Percentiles rank a stretch among this genome's conserved stretches.
phyloP scores from a whole-genome alignment of 2,113 vertebrate species.

The Marmota flaviventris region DNA sequence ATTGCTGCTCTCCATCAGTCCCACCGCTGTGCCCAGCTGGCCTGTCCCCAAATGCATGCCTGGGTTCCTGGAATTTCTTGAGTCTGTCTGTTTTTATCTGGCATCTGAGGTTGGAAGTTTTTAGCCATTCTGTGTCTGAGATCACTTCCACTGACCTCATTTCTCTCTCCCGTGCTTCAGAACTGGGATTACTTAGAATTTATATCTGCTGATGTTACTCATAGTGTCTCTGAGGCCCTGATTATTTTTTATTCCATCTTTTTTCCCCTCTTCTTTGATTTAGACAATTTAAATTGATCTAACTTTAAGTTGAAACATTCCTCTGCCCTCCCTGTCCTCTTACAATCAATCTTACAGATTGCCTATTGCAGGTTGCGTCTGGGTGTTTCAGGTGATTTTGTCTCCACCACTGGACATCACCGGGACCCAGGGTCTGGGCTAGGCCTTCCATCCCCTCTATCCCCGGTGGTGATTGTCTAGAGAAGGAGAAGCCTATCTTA shows the following conservation, averaged over 20 bases:
- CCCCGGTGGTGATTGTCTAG: accelerated
- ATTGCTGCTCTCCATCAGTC: not conserved
- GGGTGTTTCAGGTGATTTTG: not conserved
- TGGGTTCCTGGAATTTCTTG: not conserved
- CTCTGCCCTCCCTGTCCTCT: not conserved
- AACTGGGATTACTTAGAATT: not conserved
- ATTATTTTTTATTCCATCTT: not conserved
- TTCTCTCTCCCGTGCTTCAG: not conserved
- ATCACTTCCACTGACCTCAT: not conserved
- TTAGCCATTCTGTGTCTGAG: not conserved
- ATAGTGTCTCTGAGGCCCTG: not conserved
- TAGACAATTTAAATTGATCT: not conserved
- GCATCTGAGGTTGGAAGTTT: not conserved
- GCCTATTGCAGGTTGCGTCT: not conserved
- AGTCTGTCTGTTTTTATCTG: not conserved
- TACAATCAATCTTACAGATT: not conserved
- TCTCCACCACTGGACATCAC: not conserved
- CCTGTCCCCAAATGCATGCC: not conserved
- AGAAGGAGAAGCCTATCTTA: not conserved
- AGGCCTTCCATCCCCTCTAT: not conserved
- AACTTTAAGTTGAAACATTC: not conserved
- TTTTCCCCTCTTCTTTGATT: not conserved
- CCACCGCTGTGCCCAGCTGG: not conserved
- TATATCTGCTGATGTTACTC: not conserved
- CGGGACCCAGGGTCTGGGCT: too few relatives aligned